Percentiles rank a stretch among this genome's conserved stretches.
phyloP scores from a whole-genome alignment of 2,113 vertebrate species.

The Perccottus glenii region DNA sequence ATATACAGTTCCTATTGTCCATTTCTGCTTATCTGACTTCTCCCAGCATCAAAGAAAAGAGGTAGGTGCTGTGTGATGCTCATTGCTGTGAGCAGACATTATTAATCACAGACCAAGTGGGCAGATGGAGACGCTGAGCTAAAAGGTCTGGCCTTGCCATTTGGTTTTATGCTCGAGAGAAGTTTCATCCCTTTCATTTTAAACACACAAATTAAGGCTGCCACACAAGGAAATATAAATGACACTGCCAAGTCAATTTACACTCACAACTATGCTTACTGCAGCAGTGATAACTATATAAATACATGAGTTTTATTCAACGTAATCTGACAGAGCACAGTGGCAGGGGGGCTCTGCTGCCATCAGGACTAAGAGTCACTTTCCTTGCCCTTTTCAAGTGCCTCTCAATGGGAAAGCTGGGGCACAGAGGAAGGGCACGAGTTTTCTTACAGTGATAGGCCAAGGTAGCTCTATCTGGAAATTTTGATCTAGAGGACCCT shows the following conservation, averaged over 20 bases:
- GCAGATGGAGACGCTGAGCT: conserved; percentile 60
- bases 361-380: conserved; percentile 70
- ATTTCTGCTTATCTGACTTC: conserved; percentile 16
- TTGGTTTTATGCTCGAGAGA: conserved; percentile 59
- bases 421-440: conserved; percentile 1
- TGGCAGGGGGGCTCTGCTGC: conserved; percentile 60
- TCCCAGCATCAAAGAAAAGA: conserved; percentile 36
- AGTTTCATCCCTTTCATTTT: conserved; percentile 58
- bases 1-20: conserved; percentile 2
- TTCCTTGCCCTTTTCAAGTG: conserved; percentile 74
- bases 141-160: conserved; percentile 61
- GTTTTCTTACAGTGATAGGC: conserved; percentile 49
- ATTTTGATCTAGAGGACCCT: conserved; percentile 75
- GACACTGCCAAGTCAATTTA: conserved; percentile 60
- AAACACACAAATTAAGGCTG: conserved; percentile 55
- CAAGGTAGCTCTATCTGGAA: conserved; percentile 67
- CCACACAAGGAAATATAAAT: conserved; percentile 35
- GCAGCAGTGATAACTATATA: conserved; percentile 65
- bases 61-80: conserved; percentile 29
- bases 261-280: conserved; percentile 56
- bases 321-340: conserved; percentile 59
- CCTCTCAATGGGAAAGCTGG: conserved; percentile 48
- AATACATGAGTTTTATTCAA: conserved; percentile 63
- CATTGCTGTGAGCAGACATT: conserved; percentile 54
- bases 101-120: conserved; percentile 65